These are phyloP conservation scores for Junco hyemalis DNA, from an alignment of 2,113 vertebrate species.

Conservation along the genomic window DNA sequence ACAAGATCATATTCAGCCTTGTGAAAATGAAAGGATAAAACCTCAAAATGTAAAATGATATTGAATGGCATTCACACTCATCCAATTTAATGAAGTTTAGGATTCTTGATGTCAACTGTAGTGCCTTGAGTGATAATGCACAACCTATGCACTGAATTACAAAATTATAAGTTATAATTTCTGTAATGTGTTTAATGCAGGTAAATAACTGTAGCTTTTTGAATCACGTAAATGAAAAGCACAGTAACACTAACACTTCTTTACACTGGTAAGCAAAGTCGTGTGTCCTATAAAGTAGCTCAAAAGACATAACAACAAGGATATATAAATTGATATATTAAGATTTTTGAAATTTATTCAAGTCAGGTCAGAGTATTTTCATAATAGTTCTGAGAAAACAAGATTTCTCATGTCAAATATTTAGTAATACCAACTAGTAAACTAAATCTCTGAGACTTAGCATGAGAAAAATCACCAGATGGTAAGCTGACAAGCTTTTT, in stretches of 20 bases:
- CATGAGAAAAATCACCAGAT: not conserved
- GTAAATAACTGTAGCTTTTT: not conserved
- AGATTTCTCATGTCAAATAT: not conserved
- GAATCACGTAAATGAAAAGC: not conserved
- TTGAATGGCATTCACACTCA: constrained; percentile 38
- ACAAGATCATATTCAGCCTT: constrained; percentile 40
- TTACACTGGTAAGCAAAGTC: not conserved
- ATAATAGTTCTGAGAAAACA: not conserved
- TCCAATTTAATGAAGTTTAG: constrained; percentile 41
- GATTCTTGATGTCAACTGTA: not conserved
- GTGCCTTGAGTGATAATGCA: not conserved
- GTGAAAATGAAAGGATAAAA: constrained; percentile 28
- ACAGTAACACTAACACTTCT: not conserved
- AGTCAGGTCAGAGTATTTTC: not conserved
- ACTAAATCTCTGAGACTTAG: not conserved
- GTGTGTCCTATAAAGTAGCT: not conserved
- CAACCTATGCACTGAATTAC: not conserved
- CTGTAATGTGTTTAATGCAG: not conserved
- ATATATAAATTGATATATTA: not conserved
- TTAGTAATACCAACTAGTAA: not conserved
- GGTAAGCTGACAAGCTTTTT: not conserved
- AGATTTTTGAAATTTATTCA: not conserved
- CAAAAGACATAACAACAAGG: not conserved
- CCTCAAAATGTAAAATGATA: constrained; percentile 37
- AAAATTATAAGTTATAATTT: not conserved